Conservation (phyloP, 2,888 invertebrate species). For the Mongoloraphidia duomilia region DNA sequence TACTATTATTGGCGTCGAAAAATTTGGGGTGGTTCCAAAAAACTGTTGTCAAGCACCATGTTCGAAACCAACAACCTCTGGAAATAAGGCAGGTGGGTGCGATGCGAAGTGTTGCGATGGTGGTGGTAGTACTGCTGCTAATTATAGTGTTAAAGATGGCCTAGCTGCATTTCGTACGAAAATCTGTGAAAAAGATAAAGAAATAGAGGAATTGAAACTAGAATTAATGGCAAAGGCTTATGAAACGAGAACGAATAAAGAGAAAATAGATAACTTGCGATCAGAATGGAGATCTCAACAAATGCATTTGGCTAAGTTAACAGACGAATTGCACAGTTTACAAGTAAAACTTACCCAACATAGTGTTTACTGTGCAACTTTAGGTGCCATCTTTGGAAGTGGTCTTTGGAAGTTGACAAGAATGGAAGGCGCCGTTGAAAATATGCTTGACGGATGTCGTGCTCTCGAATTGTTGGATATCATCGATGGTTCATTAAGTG, state of each 20-base stretch:
- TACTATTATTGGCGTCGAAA: no score
- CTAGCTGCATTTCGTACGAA: neutral
- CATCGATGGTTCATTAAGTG: slow-evolving; percentile 3
- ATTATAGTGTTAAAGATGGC: no score
- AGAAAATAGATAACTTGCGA: slow-evolving; percentile 11
- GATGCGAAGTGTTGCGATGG: no score
- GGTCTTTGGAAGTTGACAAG: slow-evolving; percentile 28
- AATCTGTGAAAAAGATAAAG: neutral
- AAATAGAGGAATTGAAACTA: neutral
- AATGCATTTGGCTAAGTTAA: slow-evolving; percentile 17
- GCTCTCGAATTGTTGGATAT: neutral
- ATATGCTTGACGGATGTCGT: slow-evolving; percentile 1
- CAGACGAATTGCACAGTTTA: slow-evolving; percentile 15
- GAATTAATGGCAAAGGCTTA: neutral
- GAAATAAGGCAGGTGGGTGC: no score
- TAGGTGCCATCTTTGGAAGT: slow-evolving; percentile 27
- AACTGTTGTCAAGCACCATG: no score
- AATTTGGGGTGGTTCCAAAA: no score
- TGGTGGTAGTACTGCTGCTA: no score
- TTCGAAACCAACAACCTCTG: no score
- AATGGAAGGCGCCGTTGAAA: slow-evolving; percentile 8
- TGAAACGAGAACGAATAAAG: neutral
- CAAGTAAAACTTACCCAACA: slow-evolving; percentile 20
- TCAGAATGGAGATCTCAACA: slow-evolving; percentile 19
- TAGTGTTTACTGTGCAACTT: slow-evolving; percentile 26